Percentiles rank a stretch among this genome's conserved stretches.
Conservation (phyloP, 2,888 invertebrate species). For the Eumerus sabulonum region DNA sequence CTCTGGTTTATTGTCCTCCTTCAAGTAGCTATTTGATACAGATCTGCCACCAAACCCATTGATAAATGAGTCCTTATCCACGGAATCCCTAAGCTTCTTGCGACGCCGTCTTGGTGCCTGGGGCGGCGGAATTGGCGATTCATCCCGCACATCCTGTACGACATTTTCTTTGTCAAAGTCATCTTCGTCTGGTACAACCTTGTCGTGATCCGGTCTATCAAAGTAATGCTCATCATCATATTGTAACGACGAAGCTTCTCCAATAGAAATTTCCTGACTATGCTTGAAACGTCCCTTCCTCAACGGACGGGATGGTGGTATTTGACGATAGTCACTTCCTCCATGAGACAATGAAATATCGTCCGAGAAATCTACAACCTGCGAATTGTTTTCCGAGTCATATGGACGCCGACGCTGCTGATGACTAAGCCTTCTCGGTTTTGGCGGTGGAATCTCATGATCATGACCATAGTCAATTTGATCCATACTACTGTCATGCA, state of each 20-base stretch:
- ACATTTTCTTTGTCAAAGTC: conserved; percentile 70
- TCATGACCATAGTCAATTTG: conserved; percentile 76
- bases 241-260: conserved; percentile 74
- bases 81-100: conserved; percentile 74
- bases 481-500: conserved; percentile 67
- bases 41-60: conserved; percentile 79
- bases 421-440: conserved; percentile 74
- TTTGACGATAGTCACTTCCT: conserved; percentile 75
- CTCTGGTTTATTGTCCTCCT: conserved; percentile 74
- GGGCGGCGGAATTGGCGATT: conserved; percentile 73
- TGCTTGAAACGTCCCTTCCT: conserved; percentile 79
- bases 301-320: conserved; percentile 80
- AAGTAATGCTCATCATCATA: conserved; percentile 78
- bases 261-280: conserved; percentile 77
- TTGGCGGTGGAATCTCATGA: conserved; percentile 76
- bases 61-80: conserved; percentile 77
- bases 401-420: conserved; percentile 74
- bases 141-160: conserved; percentile 61
- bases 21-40: conserved; percentile 78
- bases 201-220: conserved; percentile 71
- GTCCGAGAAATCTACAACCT: conserved; percentile 75
- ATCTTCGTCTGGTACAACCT: conserved; percentile 61
- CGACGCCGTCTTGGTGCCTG: conserved; percentile 78
- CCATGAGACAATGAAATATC: conserved; percentile 77
- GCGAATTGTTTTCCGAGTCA: conserved; percentile 73